Evolutionary conservation across 2,888 invertebrate genomes (phyloP), one percentile per base, ranked within the genome.

Genomic region (Caradrina clavipalpis): DNA sequence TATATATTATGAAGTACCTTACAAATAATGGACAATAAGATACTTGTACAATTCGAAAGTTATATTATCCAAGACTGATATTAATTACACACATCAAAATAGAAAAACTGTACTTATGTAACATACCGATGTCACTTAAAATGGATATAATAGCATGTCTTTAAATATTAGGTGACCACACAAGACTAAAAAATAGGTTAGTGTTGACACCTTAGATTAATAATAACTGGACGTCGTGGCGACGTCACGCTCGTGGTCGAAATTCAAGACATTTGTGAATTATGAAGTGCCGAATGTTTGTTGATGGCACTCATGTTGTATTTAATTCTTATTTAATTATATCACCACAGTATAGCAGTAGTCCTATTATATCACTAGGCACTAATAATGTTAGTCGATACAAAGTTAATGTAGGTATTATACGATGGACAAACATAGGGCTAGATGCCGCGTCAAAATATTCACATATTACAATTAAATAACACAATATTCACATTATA

Each of bases 391-490:
- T 81, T 86, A 80, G 80, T 87, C 79, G 84, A 85, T 89, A 89
- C 76, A 85, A 81, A 78, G 82, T 81, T 79, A 84, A 76, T 75
- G 82, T 86, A 83, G 71, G 65, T 82, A 80, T 78, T 83, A 80
- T 69, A 77, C 87, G 72, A 88, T 88, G 88, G 91, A 90, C 89
- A 90, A 85, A 85, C 67, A 76, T 85, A 85, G 79, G 86, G 84
- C 87, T 86, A 89, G 82, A 85, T 81, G 88, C 86, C 87, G 69
- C 84, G 80, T 89, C 91, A 90, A 89, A 87, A 91, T 92, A 92
- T 92, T 93, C 91, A 94, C 90, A 92, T 86, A 89, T 86, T 90
- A 92, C 90, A 91, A 93, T 92, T 92, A 94, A 91, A 90, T 92
- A 93, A 94, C 91, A 88, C 89, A 90, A 91, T 92, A 93, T 92